A percentile compares a stretch with the other conserved stretches of the same genome.
Conservation (phyloP, 2,797 vertebrate genomes). For the Lateolabrax maculatus region DNA sequence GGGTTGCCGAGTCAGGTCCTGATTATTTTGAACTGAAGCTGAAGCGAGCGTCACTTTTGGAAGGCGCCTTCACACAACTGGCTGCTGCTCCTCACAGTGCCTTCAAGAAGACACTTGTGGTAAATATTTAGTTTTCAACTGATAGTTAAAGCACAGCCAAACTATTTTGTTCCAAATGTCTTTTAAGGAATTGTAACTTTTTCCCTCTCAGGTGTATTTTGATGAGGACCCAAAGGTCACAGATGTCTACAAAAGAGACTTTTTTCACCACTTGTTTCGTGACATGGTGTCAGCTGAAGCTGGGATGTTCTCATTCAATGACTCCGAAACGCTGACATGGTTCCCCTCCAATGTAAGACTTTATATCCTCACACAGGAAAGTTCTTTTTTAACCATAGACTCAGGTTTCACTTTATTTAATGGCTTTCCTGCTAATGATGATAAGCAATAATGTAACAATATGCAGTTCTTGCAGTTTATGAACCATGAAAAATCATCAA, state of each 20-base stretch:
- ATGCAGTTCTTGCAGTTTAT: not conserved
- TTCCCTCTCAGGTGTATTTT: slow-evolving; percentile 73
- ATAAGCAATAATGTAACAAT: not conserved
- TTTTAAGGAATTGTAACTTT: not conserved
- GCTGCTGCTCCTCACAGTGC: not conserved
- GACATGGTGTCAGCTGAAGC: slow-evolving; percentile 86
- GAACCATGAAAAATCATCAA: not conserved
- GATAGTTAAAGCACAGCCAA: not conserved
- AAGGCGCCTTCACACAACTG: slow-evolving; percentile 71
- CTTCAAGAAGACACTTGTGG: slow-evolving; percentile 65
- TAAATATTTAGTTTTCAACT: slow-evolving; percentile 43
- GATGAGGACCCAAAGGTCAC: slow-evolving; percentile 62
- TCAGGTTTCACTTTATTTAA: not conserved
- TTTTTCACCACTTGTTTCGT: slow-evolving; percentile 92
- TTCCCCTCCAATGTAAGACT: slow-evolving; percentile 90
- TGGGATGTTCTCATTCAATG: slow-evolving; percentile 91
- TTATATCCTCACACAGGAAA: not conserved
- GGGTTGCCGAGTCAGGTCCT: fast-evolving
- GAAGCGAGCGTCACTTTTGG: slow-evolving; percentile 65
- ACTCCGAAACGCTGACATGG: slow-evolving; percentile 92
- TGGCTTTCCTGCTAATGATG: not conserved
- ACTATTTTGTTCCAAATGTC: not conserved
- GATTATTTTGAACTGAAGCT: slow-evolving; percentile 51
- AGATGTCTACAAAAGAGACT: slow-evolving; percentile 89
- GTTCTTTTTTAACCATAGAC: not conserved